These are phyloP conservation scores for Petrosia ficiformis DNA, from an alignment of 37 sponge, comb jelly and placozoan species.

Conservation along the genomic window DNA sequence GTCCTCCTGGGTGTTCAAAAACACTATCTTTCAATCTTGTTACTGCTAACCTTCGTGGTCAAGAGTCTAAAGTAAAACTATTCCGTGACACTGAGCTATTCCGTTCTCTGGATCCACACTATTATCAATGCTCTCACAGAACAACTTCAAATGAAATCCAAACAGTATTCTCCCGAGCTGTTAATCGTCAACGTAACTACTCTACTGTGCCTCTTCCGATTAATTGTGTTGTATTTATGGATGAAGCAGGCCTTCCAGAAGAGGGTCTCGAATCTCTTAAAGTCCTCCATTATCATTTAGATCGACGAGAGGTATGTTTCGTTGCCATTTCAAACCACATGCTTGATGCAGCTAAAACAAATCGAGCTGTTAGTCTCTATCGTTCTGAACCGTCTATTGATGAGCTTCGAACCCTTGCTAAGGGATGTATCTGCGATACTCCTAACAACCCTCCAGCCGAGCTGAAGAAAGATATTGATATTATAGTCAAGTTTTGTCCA, in stretches of 20 bases:
- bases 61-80: slow-evolving; percentile 49
- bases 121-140: slow-evolving; percentile 88
- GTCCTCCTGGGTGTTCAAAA: slow-evolving; percentile 89
- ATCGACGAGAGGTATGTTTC: slow-evolving; percentile 85
- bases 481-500: slow-evolving; percentile 45
- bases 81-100: slow-evolving; percentile 71
- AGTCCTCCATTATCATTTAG: slow-evolving; percentile 89
- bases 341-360: slow-evolving; percentile 93
- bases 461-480: slow-evolving; percentile 35
- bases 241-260: slow-evolving; percentile 93
- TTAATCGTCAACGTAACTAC: slow-evolving; percentile 59
- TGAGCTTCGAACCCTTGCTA: slow-evolving; percentile 65
- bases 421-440: slow-evolving; percentile 53
- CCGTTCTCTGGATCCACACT: slow-evolving; percentile 78
- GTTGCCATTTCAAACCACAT: slow-evolving; percentile 92
- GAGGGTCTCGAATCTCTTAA: slow-evolving; percentile 88
- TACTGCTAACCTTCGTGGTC: slow-evolving; percentile 78
- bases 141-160: slow-evolving; percentile 87
- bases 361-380: slow-evolving; percentile 86
- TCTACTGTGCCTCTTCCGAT: slow-evolving; percentile 40
- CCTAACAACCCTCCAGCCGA: slow-evolving; percentile 59
- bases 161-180: slow-evolving; percentile 83
- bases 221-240: slow-evolving; percentile 91
- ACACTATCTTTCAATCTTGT: slow-evolving; percentile 91
- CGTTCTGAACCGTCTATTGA: slow-evolving; percentile 57